These are phyloP conservation scores for Venustaconcha ellipsiformis DNA, from an alignment of 1,140 invertebrate species.

Conservation along the genomic window DNA sequence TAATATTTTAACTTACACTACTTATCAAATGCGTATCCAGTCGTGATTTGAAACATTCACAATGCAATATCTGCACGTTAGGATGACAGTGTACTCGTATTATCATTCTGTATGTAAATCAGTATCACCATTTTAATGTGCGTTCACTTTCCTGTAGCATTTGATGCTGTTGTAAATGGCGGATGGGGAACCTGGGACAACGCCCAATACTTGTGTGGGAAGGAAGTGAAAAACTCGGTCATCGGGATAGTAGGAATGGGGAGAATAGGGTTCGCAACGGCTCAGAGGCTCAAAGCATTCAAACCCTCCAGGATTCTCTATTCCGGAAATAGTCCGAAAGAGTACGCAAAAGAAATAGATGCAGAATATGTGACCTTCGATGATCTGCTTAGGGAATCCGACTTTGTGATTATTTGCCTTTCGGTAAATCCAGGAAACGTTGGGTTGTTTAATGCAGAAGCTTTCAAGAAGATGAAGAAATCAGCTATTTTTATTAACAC, in stretches of 20 bases:
- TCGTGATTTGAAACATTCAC: too few relatives aligned
- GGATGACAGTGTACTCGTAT: too few relatives aligned
- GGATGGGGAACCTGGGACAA: constrained; percentile 82
- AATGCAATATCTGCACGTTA: too few relatives aligned
- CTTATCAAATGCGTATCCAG: too few relatives aligned
- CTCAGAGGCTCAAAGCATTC: constrained; percentile 78
- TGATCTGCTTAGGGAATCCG: constrained; percentile 58
- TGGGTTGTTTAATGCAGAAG: constrained; percentile 54
- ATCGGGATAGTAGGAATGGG: constrained; percentile 89
- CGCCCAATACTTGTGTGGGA: constrained; percentile 90
- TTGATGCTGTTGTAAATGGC: constrained; percentile 51
- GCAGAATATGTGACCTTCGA: constrained; percentile 76
- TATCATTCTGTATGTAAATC: too few relatives aligned
- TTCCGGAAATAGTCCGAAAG: constrained; percentile 76
- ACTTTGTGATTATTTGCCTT: constrained; percentile 65
- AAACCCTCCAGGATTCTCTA: constrained; percentile 79
- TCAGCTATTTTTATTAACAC: constrained; percentile 65
- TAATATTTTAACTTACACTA: too few relatives aligned
- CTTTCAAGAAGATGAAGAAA: constrained; percentile 65
- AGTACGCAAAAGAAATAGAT: constrained; percentile 74
- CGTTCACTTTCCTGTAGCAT: constrained; percentile 37
- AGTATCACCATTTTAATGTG: background rate
- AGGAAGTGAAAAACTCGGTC: constrained; percentile 79
- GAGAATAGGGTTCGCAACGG: constrained; percentile 78
- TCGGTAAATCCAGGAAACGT: constrained; percentile 57